These are phyloP conservation scores for Drosophila meridiana DNA, from an alignment of 2,888 invertebrate genomes.

Conservation along the genomic window DNA sequence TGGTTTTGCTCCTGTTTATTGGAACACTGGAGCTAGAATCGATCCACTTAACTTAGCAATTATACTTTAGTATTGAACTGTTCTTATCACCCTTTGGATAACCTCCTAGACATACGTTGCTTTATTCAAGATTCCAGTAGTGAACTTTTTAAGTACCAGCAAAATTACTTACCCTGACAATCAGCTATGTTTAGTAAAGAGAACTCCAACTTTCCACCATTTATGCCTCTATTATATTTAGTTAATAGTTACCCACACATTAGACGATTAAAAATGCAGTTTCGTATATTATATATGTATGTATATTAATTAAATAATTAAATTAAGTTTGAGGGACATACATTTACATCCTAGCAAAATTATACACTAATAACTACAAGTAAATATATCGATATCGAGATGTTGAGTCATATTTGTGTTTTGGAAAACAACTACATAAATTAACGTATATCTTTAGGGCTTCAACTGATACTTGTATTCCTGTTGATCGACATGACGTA, in stretches of 20 bases:
- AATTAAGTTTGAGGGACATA: constrained; percentile 81
- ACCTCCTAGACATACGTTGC: not conserved
- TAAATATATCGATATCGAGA: constrained; percentile 77
- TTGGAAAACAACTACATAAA: constrained; percentile 76
- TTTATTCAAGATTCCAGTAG: too few relatives aligned
- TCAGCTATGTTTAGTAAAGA: too few relatives aligned
- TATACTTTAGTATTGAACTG: too few relatives aligned
- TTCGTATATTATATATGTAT: constrained; percentile 73
- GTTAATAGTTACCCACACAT: not conserved
- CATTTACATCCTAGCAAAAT: constrained; percentile 82
- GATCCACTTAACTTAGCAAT: not conserved
- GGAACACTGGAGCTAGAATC: not conserved
- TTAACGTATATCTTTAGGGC: constrained; percentile 63
- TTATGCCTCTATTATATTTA: not conserved
- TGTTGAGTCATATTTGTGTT: constrained; percentile 71
- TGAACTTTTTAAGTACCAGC: too few relatives aligned
- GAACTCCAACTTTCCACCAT: not conserved
- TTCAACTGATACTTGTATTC: constrained; percentile 56
- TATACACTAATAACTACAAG: constrained; percentile 82
- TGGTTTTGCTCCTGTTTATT: not conserved
- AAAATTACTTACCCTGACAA: not conserved
- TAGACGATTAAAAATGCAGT: constrained; percentile 26
- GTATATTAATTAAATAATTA: constrained; percentile 80
- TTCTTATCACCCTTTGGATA: not conserved
- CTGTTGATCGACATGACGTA: constrained; percentile 53